Conservation (phyloP, 2,113 vertebrate species). For the Gopherus flavomarginatus region DNA sequence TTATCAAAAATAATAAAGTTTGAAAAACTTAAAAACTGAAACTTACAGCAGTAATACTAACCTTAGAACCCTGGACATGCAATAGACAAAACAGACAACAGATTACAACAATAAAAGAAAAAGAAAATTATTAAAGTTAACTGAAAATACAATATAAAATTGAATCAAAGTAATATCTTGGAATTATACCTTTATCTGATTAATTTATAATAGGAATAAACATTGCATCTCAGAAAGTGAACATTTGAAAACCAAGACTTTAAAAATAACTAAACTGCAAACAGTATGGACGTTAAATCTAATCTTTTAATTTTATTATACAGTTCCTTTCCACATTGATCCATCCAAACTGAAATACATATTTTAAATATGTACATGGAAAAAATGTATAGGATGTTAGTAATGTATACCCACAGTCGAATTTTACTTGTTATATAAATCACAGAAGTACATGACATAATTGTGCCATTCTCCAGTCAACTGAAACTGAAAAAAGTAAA, state of each 20-base stretch:
- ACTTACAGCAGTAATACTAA: constrained; percentile 96
- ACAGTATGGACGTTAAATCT: constrained; percentile 41
- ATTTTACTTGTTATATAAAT: constrained; percentile 1
- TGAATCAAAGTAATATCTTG: constrained; percentile 76
- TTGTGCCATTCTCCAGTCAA: constrained; percentile 17
- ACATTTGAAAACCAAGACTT: constrained; percentile 30
- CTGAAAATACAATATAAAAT: constrained; percentile 82
- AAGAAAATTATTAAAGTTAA: constrained; percentile 89
- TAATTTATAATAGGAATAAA: constrained; percentile 56
- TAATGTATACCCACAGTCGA: constrained; percentile 17
- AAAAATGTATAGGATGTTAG: neutral
- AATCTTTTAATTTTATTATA: constrained; percentile 21
- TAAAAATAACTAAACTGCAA: constrained; percentile 45
- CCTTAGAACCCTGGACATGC: constrained; percentile 98
- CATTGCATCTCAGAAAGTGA: constrained; percentile 19
- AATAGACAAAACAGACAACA: constrained; percentile 89
- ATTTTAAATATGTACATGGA: neutral
- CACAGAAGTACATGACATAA: neutral
- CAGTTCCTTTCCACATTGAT: constrained; percentile 16
- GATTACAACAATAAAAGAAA: constrained; percentile 85
- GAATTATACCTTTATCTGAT: constrained; percentile 66
- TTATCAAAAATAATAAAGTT: constrained; percentile 73
- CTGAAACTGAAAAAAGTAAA: constrained; percentile 2
- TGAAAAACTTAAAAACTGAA: constrained; percentile 83
- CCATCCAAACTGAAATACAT: constrained; percentile 22